Evolutionary conservation across 2,888 invertebrate genomes (phyloP).

Genomic region (Drosophila kuntzei): DNA sequence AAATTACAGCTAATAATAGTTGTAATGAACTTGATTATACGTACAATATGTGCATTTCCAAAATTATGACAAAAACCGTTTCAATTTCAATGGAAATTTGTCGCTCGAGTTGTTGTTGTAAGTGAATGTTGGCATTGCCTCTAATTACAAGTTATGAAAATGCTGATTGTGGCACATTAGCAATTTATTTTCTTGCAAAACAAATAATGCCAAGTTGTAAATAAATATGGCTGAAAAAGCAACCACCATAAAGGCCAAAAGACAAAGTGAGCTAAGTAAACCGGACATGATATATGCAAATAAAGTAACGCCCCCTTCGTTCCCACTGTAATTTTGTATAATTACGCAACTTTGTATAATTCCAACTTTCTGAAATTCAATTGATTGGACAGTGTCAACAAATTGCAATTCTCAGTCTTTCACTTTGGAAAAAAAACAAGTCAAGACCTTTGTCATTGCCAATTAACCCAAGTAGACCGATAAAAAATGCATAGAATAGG

Average conservation of each 20-base stretch:
- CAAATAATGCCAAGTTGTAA: conserved; percentile 50
- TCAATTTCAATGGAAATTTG: conserved; percentile 30
- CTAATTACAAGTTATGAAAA: conserved; percentile 43
- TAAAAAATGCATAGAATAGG: conserved; percentile 18
- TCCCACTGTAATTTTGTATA: conserved; percentile 46
- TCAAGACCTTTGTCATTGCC: conserved; percentile 76
- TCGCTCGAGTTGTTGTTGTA: conserved; percentile 6
- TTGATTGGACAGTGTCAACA: conserved; percentile 52
- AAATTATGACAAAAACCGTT: neutral
- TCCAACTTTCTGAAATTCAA: conserved; percentile 14
- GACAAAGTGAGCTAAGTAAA: conserved; percentile 8
- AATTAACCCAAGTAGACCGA: conserved; percentile 59
- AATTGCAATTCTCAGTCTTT: conserved; percentile 31
- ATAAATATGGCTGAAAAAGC: conserved; percentile 39
- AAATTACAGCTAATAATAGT: neutral
- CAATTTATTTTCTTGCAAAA: conserved; percentile 50
- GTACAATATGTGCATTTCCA: neutral
- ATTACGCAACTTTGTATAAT: conserved; percentile 36
- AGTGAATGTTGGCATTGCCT: conserved; percentile 18
- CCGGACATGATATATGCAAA: conserved; percentile 53
- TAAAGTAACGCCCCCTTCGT: conserved; percentile 42
- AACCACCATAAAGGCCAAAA: conserved; percentile 20
- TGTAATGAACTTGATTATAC: neutral
- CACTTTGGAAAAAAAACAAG: conserved; percentile 24
- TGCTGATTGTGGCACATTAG: conserved; percentile 67